These are phyloP conservation scores for Vandiemenella viatica DNA, from an alignment of 2,888 invertebrate species.

Conservation along the genomic window DNA sequence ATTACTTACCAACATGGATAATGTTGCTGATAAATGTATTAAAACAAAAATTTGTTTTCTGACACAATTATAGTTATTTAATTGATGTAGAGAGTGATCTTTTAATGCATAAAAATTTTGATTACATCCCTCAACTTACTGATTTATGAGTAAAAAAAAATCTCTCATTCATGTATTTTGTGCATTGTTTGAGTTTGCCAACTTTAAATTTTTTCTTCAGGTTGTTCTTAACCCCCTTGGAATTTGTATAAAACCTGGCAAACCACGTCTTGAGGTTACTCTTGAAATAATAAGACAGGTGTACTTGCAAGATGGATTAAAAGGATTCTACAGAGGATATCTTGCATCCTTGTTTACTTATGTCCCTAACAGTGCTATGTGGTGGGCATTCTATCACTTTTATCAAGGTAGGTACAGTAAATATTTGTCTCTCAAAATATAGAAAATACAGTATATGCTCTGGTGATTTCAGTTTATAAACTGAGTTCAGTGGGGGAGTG, in stretches of 20 bases:
- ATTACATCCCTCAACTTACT: too few species aligned
- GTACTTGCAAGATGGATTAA: constrained; percentile 62
- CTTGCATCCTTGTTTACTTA: constrained; percentile 82
- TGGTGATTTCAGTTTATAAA: too few species aligned
- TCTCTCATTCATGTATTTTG: not conserved
- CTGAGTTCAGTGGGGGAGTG: too few species aligned
- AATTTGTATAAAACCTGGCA: constrained; percentile 42
- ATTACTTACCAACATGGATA: too few species aligned
- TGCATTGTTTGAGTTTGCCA: not conserved
- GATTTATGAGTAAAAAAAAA: not conserved
- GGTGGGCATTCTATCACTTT: constrained; percentile 91
- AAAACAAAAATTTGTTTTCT: not conserved
- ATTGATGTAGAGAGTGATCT: too few species aligned
- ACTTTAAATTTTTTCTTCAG: constrained; percentile 21
- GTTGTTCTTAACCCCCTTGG: constrained; percentile 59
- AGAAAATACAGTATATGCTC: too few species aligned
- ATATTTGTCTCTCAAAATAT: not conserved
- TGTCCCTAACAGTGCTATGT: constrained; percentile 92
- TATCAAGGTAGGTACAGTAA: constrained; percentile 62
- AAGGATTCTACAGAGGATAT: constrained; percentile 89
- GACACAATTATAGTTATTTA: not conserved
- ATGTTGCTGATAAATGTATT: too few species aligned
- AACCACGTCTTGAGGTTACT: constrained; percentile 51
- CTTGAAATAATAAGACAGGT: constrained; percentile 61
- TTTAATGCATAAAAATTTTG: too few species aligned